These are phyloP conservation scores for Metallyticus violacea DNA, from an alignment of 2,888 invertebrate species.

Conservation along the genomic window DNA sequence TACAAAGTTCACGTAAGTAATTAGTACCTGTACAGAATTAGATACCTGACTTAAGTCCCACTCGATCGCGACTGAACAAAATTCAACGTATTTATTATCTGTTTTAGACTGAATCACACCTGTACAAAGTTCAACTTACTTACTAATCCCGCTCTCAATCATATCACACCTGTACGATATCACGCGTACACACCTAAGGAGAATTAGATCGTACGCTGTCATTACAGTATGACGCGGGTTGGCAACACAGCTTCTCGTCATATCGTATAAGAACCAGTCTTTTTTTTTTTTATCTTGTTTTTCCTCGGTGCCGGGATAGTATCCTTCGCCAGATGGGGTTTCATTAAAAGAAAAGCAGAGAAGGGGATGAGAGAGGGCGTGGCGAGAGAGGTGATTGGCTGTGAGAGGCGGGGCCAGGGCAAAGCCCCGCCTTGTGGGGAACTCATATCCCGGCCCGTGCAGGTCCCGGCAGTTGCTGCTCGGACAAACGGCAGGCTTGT, in stretches of 20 bases:
- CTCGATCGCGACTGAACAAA: not conserved
- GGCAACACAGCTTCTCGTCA: not conserved
- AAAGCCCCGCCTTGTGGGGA: not conserved
- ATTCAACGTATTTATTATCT: too few relatives aligned
- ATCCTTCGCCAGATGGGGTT: conserved; percentile 13
- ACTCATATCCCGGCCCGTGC: not conserved
- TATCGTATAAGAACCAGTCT: not conserved
- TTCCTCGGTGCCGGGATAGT: not conserved
- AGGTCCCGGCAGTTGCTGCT: not conserved
- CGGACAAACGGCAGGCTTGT: conserved; percentile 9
- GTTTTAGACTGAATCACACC: too few relatives aligned
- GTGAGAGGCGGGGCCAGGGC: conserved; percentile 35
- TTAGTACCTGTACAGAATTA: too few relatives aligned
- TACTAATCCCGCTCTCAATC: too few relatives aligned
- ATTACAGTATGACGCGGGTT: too few relatives aligned
- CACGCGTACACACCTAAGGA: too few relatives aligned
- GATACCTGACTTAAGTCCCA: not conserved
- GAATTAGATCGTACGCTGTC: too few relatives aligned
- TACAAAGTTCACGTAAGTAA: too few relatives aligned
- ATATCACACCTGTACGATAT: too few relatives aligned
- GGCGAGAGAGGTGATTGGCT: conserved; percentile 27
- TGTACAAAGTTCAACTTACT: too few relatives aligned
- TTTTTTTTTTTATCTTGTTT: not conserved
- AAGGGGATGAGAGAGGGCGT: conserved; percentile 1
- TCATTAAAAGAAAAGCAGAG: conserved; percentile 24